These are phyloP conservation scores for Eristalis tenax DNA, from an alignment of 2,888 invertebrate species.

Conservation along the genomic window DNA sequence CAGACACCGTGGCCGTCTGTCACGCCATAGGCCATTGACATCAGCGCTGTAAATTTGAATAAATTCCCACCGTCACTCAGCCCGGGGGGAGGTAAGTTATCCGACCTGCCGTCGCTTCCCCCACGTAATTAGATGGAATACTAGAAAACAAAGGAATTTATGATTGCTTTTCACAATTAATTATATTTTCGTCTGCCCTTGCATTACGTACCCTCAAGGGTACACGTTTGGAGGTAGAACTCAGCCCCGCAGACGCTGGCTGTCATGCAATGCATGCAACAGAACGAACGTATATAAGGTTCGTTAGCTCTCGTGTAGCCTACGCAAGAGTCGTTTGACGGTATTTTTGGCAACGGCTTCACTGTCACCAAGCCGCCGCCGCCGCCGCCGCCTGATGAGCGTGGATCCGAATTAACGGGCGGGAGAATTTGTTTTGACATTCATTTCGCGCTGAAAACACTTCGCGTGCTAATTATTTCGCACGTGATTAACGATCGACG, in stretches of 20 bases:
- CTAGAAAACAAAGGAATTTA: constrained; percentile 19
- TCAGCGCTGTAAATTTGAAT: constrained; percentile 16
- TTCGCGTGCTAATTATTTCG: constrained; percentile 45
- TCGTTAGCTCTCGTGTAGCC: constrained; percentile 22
- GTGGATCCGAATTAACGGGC: constrained; percentile 10
- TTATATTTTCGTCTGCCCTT: constrained; percentile 22
- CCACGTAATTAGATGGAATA: constrained; percentile 24
- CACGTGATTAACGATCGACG: constrained; percentile 47
- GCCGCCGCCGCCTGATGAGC: not conserved
- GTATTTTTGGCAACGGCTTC: constrained; percentile 12
- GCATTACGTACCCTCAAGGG: not conserved
- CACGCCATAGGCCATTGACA: constrained; percentile 48
- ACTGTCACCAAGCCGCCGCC: constrained; percentile 11
- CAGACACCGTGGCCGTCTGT: constrained; percentile 21
- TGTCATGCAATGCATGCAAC: constrained; percentile 37
- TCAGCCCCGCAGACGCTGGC: too few relatives aligned
- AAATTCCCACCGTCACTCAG: not conserved
- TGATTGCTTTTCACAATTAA: constrained; percentile 34
- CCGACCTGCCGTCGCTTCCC: not conserved
- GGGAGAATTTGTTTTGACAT: constrained; percentile 43
- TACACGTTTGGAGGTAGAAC: too few relatives aligned
- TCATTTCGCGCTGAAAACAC: constrained; percentile 24
- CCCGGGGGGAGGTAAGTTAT: not conserved
- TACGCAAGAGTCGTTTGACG: not conserved
- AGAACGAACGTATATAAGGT: not conserved